Evolutionary conservation across 2,113 vertebrate genomes (phyloP).

Genomic region (Syngnathus floridae): DNA sequence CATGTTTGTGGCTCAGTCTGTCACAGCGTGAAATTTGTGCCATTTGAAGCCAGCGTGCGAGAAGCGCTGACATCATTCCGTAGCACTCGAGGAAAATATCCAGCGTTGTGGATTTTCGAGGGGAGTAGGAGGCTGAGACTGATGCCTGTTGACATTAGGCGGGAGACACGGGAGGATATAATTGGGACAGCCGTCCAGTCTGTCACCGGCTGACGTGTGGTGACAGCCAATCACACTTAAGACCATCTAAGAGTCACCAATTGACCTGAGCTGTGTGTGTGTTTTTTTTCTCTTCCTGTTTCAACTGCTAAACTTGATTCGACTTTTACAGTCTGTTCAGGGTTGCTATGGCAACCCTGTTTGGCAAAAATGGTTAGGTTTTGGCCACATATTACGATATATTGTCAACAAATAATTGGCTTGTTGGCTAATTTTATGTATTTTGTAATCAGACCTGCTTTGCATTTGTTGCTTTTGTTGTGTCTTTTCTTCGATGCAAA

Average conservation of each 20-base stretch:
- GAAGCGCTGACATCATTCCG: not conserved
- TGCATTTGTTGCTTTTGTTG: too few species aligned
- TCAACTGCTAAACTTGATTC: not conserved
- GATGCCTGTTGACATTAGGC: not conserved
- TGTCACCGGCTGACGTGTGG: not conserved
- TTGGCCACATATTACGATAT: too few species aligned
- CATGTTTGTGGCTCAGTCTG: slow-evolving; percentile 40
- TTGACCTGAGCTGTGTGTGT: not conserved
- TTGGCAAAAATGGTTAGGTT: not conserved
- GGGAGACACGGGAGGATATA: not conserved
- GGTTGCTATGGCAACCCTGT: not conserved
- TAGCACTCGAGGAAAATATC: slow-evolving; percentile 5
- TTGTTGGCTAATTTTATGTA: too few species aligned
- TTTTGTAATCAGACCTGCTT: too few species aligned
- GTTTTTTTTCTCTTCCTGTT: not conserved
- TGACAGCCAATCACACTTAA: not conserved
- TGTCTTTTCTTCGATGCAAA: too few species aligned
- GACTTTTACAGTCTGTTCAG: not conserved
- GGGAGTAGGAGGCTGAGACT: not conserved
- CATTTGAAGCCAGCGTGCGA: slow-evolving; percentile 9
- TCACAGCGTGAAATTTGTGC: slow-evolving; percentile 33
- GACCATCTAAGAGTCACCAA: not conserved
- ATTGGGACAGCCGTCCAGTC: not conserved
- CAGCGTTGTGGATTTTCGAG: not conserved
- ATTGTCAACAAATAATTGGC: too few species aligned